phyloP scores from a whole-genome alignment of 2,888 invertebrate species.

The Chrysomela aeneicollis region DNA sequence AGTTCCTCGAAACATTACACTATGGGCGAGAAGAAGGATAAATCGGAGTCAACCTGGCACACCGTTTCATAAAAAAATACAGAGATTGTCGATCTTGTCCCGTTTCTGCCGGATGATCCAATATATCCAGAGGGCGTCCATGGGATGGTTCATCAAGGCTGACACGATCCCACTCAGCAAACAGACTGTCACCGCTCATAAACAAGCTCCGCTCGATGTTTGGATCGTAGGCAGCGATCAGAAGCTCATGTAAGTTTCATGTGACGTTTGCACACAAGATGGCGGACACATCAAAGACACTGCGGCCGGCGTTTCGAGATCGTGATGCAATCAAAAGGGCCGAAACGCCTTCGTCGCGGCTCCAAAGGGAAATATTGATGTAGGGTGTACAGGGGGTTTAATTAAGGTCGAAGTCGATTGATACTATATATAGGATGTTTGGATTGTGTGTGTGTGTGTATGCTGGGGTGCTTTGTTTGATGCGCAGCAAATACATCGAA shows the following conservation, averaged over 20 bases:
- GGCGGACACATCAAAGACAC: slow-evolving; percentile 61
- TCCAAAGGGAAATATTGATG: slow-evolving; percentile 42
- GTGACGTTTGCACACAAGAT: slow-evolving; percentile 59
- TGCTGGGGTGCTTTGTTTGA: neutral
- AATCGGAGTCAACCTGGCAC: too few relatives aligned
- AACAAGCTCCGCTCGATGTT: slow-evolving; percentile 39
- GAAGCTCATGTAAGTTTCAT: slow-evolving; percentile 62
- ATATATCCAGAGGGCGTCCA: slow-evolving; percentile 38
- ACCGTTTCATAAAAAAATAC: too few relatives aligned
- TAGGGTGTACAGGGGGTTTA: slow-evolving; percentile 37
- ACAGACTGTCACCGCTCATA: slow-evolving; percentile 43
- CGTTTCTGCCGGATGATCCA: slow-evolving; percentile 22
- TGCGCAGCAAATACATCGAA: neutral
- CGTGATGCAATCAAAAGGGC: slow-evolving; percentile 56
- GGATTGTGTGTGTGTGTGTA: neutral
- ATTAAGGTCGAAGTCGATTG: slow-evolving; percentile 42
- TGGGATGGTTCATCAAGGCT: slow-evolving; percentile 42
- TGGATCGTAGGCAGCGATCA: slow-evolving; percentile 51
- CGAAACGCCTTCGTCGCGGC: slow-evolving; percentile 26
- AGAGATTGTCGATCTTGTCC: neutral
- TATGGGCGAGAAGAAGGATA: too few relatives aligned
- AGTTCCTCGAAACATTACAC: too few relatives aligned
- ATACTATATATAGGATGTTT: neutral
- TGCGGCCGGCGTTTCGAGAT: slow-evolving; percentile 52
- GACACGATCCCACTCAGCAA: slow-evolving; percentile 37